Evolutionary conservation across 2,888 invertebrate species (phyloP).

Genomic region (Sturmia bella): DNA sequence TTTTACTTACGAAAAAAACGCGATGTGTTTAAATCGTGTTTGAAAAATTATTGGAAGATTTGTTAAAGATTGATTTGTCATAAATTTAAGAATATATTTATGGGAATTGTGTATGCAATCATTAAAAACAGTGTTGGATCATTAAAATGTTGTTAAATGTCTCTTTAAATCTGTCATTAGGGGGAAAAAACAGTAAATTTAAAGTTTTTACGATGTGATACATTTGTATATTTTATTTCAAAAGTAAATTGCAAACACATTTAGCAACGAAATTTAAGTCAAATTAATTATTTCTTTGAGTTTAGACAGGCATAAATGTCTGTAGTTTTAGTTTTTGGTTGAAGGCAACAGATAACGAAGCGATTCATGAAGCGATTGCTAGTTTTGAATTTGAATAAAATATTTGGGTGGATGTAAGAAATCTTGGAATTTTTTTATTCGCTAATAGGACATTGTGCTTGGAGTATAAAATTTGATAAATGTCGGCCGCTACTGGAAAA

Average conservation of each 20-base stretch:
- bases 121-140: background rate
- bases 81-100: slow-evolving; percentile 21
- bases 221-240: background rate
- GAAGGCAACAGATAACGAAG: no score
- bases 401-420: no score
- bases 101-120: slow-evolving; percentile 4
- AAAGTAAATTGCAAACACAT: background rate
- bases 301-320: no score
- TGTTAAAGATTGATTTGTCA: slow-evolving; percentile 48
- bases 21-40: slow-evolving; percentile 48
- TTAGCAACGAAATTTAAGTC: no score
- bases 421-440: no score
- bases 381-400: no score
- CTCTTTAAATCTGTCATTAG: background rate
- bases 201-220: background rate
- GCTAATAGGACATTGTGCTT: no score
- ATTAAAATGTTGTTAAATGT: slow-evolving; percentile 11
- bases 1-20: background rate
- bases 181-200: background rate
- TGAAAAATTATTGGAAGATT: slow-evolving; percentile 42
- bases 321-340: no score
- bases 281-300: no score
- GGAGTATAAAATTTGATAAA: no score
- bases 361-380: no score
- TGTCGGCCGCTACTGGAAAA: no score